Conservation (phyloP, 2,888 invertebrate genomes). For the Spodoptera picta region DNA sequence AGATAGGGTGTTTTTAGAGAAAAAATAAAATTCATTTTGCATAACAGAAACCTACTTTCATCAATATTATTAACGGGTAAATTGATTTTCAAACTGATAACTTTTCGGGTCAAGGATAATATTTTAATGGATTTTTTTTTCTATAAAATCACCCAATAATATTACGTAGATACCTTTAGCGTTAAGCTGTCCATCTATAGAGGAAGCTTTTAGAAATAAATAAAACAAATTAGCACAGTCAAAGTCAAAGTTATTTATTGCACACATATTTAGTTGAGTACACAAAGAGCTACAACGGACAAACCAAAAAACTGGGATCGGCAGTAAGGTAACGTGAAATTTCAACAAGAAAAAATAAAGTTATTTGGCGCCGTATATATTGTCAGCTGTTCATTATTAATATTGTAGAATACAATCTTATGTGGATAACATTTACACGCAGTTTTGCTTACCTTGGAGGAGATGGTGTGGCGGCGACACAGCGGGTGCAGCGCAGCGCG, state of each 20-base stretch:
- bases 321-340: too few species aligned
- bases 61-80: too few species aligned
- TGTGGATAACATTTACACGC: too few species aligned
- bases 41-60: too few species aligned
- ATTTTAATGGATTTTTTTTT: too few species aligned
- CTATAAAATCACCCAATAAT: neutral
- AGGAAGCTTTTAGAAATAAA: constrained; percentile 78
- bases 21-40: too few species aligned
- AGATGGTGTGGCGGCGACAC: constrained; percentile 90
- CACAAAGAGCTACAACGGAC: constrained; percentile 3
- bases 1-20: too few species aligned
- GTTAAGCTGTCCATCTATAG: constrained; percentile 84
- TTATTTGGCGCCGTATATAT: neutral
- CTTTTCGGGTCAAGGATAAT: too few species aligned
- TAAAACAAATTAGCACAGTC: constrained; percentile 16
- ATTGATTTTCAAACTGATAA: too few species aligned
- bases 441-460: constrained; percentile 88
- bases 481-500: constrained; percentile 91
- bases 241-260: too few species aligned
- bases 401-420: too few species aligned
- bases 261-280: constrained; percentile 23
- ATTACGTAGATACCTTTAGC: constrained; percentile 75
- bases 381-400: neutral
- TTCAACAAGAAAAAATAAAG: neutral
- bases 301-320: too few species aligned